Evolutionary conservation across 2,797 vertebrate genomes (phyloP), one percentile per base, ranked within the genome.

Genomic region (Mergus octosetaceus): DNA sequence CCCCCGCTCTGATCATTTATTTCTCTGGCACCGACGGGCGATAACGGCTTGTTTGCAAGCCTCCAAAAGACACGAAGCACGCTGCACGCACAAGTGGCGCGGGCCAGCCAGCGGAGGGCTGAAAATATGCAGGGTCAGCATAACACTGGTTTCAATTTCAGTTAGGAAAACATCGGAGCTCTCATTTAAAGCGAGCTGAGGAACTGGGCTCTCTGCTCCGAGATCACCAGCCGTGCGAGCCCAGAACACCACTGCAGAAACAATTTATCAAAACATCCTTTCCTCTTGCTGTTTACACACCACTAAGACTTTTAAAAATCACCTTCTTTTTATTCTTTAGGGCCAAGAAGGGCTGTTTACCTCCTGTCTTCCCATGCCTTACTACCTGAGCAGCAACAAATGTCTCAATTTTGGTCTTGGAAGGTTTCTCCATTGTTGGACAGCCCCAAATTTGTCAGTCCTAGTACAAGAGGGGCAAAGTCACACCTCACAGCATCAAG

Each of bases 71-170:
- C 95, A 95, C 90, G 90, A 96, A 89, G 90, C 86, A 81, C 87
- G 57, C 60, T 92, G 58, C 85, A 71, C 77, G 90, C 64, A 96
- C 66, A 92, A 94, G 94, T 92, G 96, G 72, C 82, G 74, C 94
- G 92, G 95, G 89, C 90, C 82, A 82, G 91, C 91, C 91, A 94
- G 94, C 91, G 90, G 84, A 97, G 94, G 93, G 90, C 12, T 87
- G 92, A 96, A 97, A 96, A 97, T 94, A 95, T 96, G 95, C 94
- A 89, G 89, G 91, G 93, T 97, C 97, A 97, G 96, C 96, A 96
- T 92, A 97, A 96, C 91, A 93, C 90, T 41, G 91, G 94, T 95
- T 94, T 97, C 85, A 94, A 89, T 95, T 97, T 97, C 94, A 91
- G 95, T 86, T 95, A 97, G 64, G 80, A 96, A 96, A 97, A 96